Conservation (phyloP, 1,140 invertebrate species). For the Rhynchophorus ferrugineus region DNA sequence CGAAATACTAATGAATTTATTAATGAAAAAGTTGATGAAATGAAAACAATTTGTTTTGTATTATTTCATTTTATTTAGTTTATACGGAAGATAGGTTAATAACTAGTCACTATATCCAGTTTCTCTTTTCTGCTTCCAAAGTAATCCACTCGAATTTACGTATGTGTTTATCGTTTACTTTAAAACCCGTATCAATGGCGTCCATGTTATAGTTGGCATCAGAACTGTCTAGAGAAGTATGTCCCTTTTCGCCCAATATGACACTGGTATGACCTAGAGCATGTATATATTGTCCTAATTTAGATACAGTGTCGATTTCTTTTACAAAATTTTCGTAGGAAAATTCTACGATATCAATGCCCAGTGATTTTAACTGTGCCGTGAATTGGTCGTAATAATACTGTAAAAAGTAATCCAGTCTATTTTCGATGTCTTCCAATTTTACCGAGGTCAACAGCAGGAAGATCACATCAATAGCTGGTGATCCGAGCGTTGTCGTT, state of each 20-base stretch:
- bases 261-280: slow-evolving; percentile 4
- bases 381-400: slow-evolving; percentile 40
- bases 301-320: slow-evolving; percentile 16
- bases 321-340: slow-evolving; percentile 5
- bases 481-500: slow-evolving; percentile 30
- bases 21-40: too few relatives aligned
- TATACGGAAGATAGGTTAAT: too few relatives aligned
- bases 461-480: slow-evolving; percentile 47
- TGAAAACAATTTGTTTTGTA: too few relatives aligned
- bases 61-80: too few relatives aligned
- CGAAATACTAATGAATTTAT: too few relatives aligned
- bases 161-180: slow-evolving; percentile 6
- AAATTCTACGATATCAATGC: slow-evolving; percentile 7
- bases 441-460: slow-evolving; percentile 46
- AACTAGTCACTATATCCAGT: too few relatives aligned
- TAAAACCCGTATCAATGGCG: not conserved
- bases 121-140: slow-evolving; percentile 7
- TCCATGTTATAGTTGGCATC: slow-evolving; percentile 3
- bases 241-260: slow-evolving; percentile 9
- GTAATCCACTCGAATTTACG: slow-evolving; percentile 10
- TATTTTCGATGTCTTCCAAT: slow-evolving; percentile 30
- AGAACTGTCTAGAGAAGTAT: not conserved
- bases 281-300: slow-evolving; percentile 9
- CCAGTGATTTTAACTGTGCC: slow-evolving; percentile 9
- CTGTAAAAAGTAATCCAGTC: slow-evolving; percentile 41